Conservation (phyloP, 2,797 vertebrate genomes). For the Petrocephalus schoutedeni region DNA sequence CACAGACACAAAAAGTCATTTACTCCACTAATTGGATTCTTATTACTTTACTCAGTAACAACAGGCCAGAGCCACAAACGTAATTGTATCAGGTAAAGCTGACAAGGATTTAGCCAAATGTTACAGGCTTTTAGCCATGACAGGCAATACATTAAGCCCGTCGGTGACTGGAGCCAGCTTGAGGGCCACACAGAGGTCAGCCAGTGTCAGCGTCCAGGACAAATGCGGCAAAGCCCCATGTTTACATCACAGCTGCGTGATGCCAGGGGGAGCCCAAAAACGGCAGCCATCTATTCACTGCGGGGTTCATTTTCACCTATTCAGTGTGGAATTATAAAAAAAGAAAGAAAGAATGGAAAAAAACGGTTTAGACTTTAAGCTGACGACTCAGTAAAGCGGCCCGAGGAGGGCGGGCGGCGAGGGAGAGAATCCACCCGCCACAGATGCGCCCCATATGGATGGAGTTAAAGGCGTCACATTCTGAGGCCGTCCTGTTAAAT, state of each 20-base stretch:
- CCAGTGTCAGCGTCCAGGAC: neutral
- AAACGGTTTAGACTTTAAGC: neutral
- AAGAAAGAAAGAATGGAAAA: neutral
- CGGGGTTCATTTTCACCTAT: neutral
- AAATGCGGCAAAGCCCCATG: neutral
- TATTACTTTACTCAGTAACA: slow-evolving; percentile 11
- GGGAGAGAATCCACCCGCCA: neutral
- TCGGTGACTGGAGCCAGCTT: neutral
- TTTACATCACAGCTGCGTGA: neutral
- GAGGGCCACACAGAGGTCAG: neutral
- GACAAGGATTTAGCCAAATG: neutral
- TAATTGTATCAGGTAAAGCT: slow-evolving; percentile 11
- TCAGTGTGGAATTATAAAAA: neutral
- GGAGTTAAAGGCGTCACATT: slow-evolving; percentile 51
- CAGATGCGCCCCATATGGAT: slow-evolving; percentile 17
- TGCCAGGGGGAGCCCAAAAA: neutral
- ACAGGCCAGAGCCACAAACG: neutral
- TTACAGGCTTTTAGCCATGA: slow-evolving; percentile 12
- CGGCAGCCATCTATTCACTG: neutral
- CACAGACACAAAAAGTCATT: neutral
- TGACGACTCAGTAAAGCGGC: neutral
- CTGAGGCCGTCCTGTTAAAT: slow-evolving; percentile 46
- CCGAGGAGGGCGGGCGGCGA: neutral
- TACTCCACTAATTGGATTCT: slow-evolving; percentile 10
- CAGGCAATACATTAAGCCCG: neutral